Evolutionary conservation across 1,140 invertebrate species (phyloP), one percentile per base, ranked within the genome.

Genomic region (Drosophila hydei): DNA sequence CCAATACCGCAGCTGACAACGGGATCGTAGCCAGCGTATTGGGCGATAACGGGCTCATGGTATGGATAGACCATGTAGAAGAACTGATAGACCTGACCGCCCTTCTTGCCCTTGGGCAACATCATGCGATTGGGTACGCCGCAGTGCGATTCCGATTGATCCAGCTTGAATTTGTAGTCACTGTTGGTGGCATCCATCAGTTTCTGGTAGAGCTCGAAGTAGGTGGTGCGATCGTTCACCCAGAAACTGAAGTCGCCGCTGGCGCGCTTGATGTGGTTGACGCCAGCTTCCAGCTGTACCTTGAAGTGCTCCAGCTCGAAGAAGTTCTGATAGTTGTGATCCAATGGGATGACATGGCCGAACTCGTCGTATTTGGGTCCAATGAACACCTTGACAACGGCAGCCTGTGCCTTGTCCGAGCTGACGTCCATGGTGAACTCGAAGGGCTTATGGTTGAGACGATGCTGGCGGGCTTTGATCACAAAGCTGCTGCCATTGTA

Each of bases 381-480:
- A 68, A 94, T 81, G 91, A 92, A 95, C 0, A 94, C 92, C 47
- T 94, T 93, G n/a, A 94, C 92, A 4, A 93, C 71, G 12, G 92
- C 93, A 27, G 92, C 91, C 45, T 91, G 92, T 1, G 91, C 91
- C 60, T 93, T 93, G 43, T 94, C 92, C 14, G 92, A 89, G 58
- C 91, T 92, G 2, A 94, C 84, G 47, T 92, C 92, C 73, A 94
- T 76, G 27, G 87, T 92, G 81, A 95, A 93, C 60, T 92, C 93
- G 93, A 94, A 96, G 11, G 93, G 93, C 64, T 94, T 94, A 92
- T 95, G 94, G 87, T 95, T 95, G 21, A 96, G 88, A 25, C 93
- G 92, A 0, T 92, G 84, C 55, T 92, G 91, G 47, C 93, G 92
- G 6, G 90, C 90, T 92, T 92, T 75, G 92, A 91, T 77, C 93